These are phyloP conservation scores for Darevskia nairensis DNA, from an alignment of 2,797 vertebrate species.

Conservation along the genomic window DNA sequence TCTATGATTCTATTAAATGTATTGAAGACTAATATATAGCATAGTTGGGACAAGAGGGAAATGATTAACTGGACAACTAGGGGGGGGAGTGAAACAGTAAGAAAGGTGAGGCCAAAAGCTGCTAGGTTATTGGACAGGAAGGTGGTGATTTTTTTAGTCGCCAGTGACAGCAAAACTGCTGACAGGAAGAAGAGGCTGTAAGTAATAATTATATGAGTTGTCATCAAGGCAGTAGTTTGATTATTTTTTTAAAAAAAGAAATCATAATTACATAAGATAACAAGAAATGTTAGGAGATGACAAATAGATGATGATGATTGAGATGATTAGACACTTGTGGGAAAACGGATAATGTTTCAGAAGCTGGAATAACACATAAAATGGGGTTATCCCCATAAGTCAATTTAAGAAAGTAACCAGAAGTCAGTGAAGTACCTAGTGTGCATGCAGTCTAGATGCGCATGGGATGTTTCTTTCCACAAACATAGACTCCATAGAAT, in stretches of 20 bases:
- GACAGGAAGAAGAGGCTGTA: conserved; percentile 10
- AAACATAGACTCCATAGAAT: neutral
- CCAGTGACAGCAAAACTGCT: neutral
- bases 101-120: neutral
- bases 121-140: neutral
- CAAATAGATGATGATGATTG: neutral
- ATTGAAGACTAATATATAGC: conserved; percentile 12
- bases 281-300: neutral
- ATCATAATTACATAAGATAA: neutral
- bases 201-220: conserved; percentile 16
- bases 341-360: neutral
- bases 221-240: conserved; percentile 11
- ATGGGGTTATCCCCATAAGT: neutral
- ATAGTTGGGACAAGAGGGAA: neutral
- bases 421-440: conserved; percentile 12
- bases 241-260: neutral
- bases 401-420: conserved; percentile 5
- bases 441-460: neutral
- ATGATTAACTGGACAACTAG: neutral
- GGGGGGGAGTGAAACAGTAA: neutral
- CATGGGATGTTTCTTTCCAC: neutral
- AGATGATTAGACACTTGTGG: neutral
- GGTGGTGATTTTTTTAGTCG: neutral
- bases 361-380: conserved; percentile 1
- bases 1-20: neutral